A percentile compares a stretch with the other conserved stretches of the same genome.
phyloP scores from a whole-genome alignment of 2,888 invertebrate species.

The Drosophila cognata region DNA sequence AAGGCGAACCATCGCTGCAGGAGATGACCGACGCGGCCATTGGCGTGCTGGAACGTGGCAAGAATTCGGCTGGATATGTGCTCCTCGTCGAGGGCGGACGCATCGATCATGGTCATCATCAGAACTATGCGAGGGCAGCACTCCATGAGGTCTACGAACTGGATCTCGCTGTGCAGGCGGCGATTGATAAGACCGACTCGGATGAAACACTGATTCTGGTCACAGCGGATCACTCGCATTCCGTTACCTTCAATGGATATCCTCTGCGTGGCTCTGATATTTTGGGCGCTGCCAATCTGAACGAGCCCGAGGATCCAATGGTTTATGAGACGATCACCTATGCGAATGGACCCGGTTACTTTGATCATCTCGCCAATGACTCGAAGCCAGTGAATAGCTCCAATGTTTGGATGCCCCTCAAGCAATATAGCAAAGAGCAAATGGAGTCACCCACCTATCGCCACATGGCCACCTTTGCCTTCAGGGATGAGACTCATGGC shows the following conservation, averaged over 20 bases:
- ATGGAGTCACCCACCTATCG: conserved; percentile 85
- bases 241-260: conserved; percentile 88
- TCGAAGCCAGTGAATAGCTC: conserved; percentile 57
- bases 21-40: conserved; percentile 88
- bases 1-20: conserved; percentile 86
- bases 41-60: conserved; percentile 83
- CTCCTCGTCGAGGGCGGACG: conserved; percentile 88
- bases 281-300: conserved; percentile 84
- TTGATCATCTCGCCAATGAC: conserved; percentile 84
- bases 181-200: conserved; percentile 85
- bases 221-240: conserved; percentile 88
- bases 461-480: conserved; percentile 86
- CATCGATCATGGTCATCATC: conserved; percentile 89
- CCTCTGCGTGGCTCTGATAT: conserved; percentile 87
- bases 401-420: conserved; percentile 78
- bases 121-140: conserved; percentile 87
- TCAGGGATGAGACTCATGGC: conserved; percentile 87
- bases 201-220: conserved; percentile 89
- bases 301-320: conserved; percentile 71
- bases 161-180: conserved; percentile 87
- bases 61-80: conserved; percentile 85
- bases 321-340: conserved; percentile 88
- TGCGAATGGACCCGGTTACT: conserved; percentile 88
- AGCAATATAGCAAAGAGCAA: conserved; percentile 70
- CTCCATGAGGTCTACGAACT: conserved; percentile 88